phyloP scores from a whole-genome alignment of 2,113 vertebrate species.

The Paramisgurnus dabryanus region DNA sequence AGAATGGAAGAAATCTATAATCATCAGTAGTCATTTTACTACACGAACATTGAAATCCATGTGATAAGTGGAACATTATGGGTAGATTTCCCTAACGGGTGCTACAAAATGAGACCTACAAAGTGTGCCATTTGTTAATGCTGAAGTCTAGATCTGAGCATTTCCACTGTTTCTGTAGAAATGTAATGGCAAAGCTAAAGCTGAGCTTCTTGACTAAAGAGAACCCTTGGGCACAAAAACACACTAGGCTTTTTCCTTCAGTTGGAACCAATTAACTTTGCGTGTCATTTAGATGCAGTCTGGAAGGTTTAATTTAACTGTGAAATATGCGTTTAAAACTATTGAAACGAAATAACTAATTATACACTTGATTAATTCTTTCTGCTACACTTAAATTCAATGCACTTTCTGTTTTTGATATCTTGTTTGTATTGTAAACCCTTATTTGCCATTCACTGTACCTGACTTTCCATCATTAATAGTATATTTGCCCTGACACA shows the following conservation, averaged over 20 bases:
- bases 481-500: too few species aligned
- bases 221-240: constrained; percentile 8
- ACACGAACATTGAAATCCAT: background rate
- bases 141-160: constrained; percentile 8
- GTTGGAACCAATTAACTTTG: background rate
- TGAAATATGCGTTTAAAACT: background rate
- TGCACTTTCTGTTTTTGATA: too few species aligned
- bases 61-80: background rate
- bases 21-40: background rate
- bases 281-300: background rate
- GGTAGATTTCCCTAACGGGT: background rate
- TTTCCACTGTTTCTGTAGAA: background rate
- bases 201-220: background rate
- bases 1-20: background rate
- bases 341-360: background rate
- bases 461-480: too few species aligned
- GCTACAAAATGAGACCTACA: background rate
- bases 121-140: constrained; percentile 26
- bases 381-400: too few species aligned
- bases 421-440: too few species aligned
- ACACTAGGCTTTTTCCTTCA: constrained; percentile 16
- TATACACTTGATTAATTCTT: background rate
- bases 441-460: too few species aligned
- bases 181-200: background rate
- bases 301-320: constrained; percentile 6